Percentiles rank a stretch among this genome's conserved stretches.
Evolutionary conservation across 2,888 invertebrate genomes (phyloP).

Genomic region (Caenorhabditis doughertyi): DNA sequence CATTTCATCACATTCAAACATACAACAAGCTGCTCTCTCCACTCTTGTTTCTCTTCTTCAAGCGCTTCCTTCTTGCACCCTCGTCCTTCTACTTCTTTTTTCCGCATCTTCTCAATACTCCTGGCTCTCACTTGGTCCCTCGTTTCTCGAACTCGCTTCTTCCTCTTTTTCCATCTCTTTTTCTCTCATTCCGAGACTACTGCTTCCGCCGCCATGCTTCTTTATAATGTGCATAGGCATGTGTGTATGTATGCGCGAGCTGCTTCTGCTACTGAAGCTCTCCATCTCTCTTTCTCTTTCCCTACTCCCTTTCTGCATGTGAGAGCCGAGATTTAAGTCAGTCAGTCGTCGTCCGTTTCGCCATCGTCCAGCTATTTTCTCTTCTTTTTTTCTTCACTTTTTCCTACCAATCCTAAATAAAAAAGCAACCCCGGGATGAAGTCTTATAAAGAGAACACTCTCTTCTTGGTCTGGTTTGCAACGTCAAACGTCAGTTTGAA

Average conservation of each 20-base stretch:
- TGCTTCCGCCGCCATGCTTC: slow-evolving; percentile 64
- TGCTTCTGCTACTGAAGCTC: slow-evolving; percentile 36
- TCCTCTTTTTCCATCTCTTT: slow-evolving; percentile 45
- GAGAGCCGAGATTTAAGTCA: slow-evolving; percentile 63
- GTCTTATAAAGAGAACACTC: slow-evolving; percentile 40
- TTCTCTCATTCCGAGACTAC: slow-evolving; percentile 51
- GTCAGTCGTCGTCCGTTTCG: slow-evolving; percentile 42
- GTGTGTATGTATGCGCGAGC: slow-evolving; percentile 60
- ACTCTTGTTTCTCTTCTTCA: slow-evolving; percentile 25
- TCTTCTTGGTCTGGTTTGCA: slow-evolving; percentile 12
- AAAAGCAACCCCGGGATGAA: slow-evolving; percentile 29
- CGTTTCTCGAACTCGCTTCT: slow-evolving; percentile 36
- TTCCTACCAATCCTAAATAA: slow-evolving; percentile 37
- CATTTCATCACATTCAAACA: slow-evolving; percentile 66
- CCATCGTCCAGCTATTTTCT: slow-evolving; percentile 52
- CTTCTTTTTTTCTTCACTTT: slow-evolving; percentile 32
- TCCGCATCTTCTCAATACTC: slow-evolving; percentile 22
- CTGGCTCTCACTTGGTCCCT: slow-evolving; percentile 42
- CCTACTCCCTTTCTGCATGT: slow-evolving; percentile 50
- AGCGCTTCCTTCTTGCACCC: slow-evolving; percentile 40
- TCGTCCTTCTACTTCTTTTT: slow-evolving; percentile 38
- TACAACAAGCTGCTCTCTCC: slow-evolving; percentile 54
- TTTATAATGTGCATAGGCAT: slow-evolving; percentile 61
- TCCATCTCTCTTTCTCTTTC: slow-evolving; percentile 7
- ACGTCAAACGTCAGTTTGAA: slow-evolving; percentile 26